Evolutionary conservation across 2,113 vertebrate genomes (phyloP), one percentile per base, ranked within the genome.

Genomic region (Gorsachius goisagi): DNA sequence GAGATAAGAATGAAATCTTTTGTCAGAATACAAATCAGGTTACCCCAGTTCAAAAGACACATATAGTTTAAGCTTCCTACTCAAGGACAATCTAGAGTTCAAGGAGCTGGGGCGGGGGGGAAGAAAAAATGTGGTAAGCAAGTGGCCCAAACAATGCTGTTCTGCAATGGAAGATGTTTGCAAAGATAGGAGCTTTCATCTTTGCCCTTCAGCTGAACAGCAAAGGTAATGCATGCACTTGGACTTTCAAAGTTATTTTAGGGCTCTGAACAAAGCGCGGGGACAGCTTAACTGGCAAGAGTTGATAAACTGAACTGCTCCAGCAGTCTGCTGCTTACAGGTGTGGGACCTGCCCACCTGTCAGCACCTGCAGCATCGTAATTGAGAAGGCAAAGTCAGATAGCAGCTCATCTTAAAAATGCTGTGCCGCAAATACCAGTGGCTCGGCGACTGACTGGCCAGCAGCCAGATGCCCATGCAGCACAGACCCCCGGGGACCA

Each of bases 401-500:
- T 2, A 18, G 55, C 81, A 53, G 27, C 11, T 21, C 24, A 39
- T 30, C 30, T 49, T 16, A 32, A 44, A 81, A 30, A 9, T 1
- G 2, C 20, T 6, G 28, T 1, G 10, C 58, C 49, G 22, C 12
- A 1, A 63, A 26, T 20, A 6, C 12, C 44, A 23, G 28, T 1
- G 41, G 79, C n/a, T 30, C 37, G 27, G 71, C 15, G 18, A 32
- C 37, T 1, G 52, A 15, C 28, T 3, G 1, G 41, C 58, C 30
- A 45, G 33, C 63, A 92, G 74, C 5, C 27, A 35, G 62, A 17
- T 11, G 59, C 5, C 45, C 2, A 0, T 2, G 27, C 41, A 32
- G 63, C 1, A 3, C 23, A 33, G 27, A 15, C 13, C 56, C 10
- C 1, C 0, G 32, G 2, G 4, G 6, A n/a, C 27, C 74, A 17